Conservation (phyloP, 1,140 invertebrate species). For the Hypothenemus hampei region DNA sequence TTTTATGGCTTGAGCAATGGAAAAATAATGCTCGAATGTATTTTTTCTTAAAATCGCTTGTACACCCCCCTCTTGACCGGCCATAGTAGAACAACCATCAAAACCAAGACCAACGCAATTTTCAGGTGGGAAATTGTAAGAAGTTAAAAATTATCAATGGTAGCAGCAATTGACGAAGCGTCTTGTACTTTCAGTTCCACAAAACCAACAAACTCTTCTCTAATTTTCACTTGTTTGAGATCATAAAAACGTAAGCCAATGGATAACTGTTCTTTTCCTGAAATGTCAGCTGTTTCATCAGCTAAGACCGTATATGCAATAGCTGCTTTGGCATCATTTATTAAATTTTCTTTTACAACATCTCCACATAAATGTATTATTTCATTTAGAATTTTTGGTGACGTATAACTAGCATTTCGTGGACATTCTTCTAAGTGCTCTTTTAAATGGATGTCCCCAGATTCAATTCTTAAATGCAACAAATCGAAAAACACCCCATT, state of each 20-base stretch:
- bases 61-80: slow-evolving; percentile 38
- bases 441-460: slow-evolving; percentile 19
- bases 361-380: slow-evolving; percentile 25
- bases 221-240: slow-evolving; percentile 6
- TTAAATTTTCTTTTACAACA: slow-evolving; percentile 21
- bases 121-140: slow-evolving; percentile 6
- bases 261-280: slow-evolving; percentile 20
- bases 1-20: slow-evolving; percentile 42
- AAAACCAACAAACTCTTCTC: slow-evolving; percentile 27
- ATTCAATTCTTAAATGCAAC: slow-evolving; percentile 26
- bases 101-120: slow-evolving; percentile 24
- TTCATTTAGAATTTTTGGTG: slow-evolving; percentile 26
- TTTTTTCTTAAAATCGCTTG: slow-evolving; percentile 39
- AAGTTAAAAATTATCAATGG: slow-evolving; percentile 16
- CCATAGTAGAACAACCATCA: slow-evolving; percentile 41
- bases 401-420: slow-evolving; percentile 16
- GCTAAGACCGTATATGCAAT: slow-evolving; percentile 18
- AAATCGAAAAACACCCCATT: slow-evolving; percentile 31
- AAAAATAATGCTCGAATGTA: slow-evolving; percentile 41
- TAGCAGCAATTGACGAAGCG: slow-evolving; percentile 21
- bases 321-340: slow-evolving; percentile 4
- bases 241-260: slow-evolving; percentile 11
- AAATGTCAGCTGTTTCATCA: slow-evolving; percentile 22
- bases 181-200: slow-evolving; percentile 16
- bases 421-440: slow-evolving; percentile 13